These are phyloP conservation scores for Drosophila putrida DNA, from an alignment of 2,888 invertebrate genomes.

Conservation along the genomic window DNA sequence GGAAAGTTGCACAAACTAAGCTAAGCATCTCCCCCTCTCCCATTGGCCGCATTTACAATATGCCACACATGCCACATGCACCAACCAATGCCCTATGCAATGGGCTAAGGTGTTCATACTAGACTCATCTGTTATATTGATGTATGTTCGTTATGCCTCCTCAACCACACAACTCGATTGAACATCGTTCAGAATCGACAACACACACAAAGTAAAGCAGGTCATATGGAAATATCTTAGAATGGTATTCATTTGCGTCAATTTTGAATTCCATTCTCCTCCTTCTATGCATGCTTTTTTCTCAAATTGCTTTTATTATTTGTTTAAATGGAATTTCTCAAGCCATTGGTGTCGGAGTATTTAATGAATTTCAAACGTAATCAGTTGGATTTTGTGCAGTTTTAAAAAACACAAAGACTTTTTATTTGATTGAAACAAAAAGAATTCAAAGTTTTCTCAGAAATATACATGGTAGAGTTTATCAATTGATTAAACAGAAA, in stretches of 20 bases:
- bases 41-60: conserved; percentile 48
- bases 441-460: too few species aligned
- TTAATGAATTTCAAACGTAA: conserved; percentile 20
- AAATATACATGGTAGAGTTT: too few species aligned
- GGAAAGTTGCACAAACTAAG: conserved; percentile 18
- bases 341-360: not conserved
- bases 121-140: conserved; percentile 28
- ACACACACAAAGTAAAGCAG: conserved; percentile 66
- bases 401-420: too few species aligned
- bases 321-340: conserved; percentile 4
- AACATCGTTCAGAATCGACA: conserved; percentile 26
- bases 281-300: conserved; percentile 11
- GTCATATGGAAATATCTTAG: conserved; percentile 72
- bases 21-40: conserved; percentile 1
- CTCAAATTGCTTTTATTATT: conserved; percentile 17
- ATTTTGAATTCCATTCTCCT: conserved; percentile 33
- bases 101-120: conserved; percentile 25
- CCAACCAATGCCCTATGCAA: conserved; percentile 1
- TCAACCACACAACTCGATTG: conserved; percentile 29
- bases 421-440: too few species aligned
- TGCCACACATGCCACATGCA: conserved; percentile 15
- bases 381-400: conserved; percentile 8
- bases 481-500: too few species aligned
- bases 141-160: conserved; percentile 5
- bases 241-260: conserved; percentile 30